Conservation (phyloP, 1,140 invertebrate genomes). For the Drosophila pandora region DNA sequence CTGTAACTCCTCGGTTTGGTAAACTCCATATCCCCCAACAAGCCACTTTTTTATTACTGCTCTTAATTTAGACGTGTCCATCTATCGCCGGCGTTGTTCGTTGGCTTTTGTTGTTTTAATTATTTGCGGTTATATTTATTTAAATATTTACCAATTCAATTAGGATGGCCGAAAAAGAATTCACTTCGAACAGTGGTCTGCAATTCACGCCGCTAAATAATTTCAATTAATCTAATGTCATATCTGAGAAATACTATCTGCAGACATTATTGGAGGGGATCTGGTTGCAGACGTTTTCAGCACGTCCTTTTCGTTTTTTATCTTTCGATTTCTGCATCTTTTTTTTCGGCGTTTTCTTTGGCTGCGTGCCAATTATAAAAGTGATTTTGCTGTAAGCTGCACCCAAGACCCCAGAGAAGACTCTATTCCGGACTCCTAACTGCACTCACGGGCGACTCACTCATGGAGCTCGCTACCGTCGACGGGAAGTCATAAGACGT, state of each 20-base stretch:
- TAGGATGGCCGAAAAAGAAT: constrained; percentile 60
- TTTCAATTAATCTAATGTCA: constrained; percentile 80
- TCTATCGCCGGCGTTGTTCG: constrained; percentile 48
- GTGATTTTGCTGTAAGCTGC: constrained; percentile 79
- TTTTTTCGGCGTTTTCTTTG: constrained; percentile 61
- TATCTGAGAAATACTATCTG: constrained; percentile 73
- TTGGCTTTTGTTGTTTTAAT: constrained; percentile 81
- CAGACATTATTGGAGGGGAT: constrained; percentile 65
- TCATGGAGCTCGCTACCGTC: constrained; percentile 62
- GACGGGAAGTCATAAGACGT: constrained; percentile 81
- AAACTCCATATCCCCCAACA: background rate
- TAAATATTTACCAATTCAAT: constrained; percentile 83
- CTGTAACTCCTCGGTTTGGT: constrained; percentile 22
- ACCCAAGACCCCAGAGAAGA: constrained; percentile 56
- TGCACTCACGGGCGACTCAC: constrained; percentile 20
- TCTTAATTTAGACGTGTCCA: constrained; percentile 79
- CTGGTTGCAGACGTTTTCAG: constrained; percentile 52
- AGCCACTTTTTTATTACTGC: constrained; percentile 34
- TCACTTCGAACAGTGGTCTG: constrained; percentile 46
- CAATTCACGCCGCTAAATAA: constrained; percentile 39
- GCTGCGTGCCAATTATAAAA: constrained; percentile 82
- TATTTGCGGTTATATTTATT: constrained; percentile 83
- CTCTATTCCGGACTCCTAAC: constrained; percentile 16
- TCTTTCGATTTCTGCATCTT: constrained; percentile 14
- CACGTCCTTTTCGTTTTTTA: constrained; percentile 19